phyloP scores from a whole-genome alignment of 2,888 invertebrate genomes.

The Teleogryllus oceanicus region DNA sequence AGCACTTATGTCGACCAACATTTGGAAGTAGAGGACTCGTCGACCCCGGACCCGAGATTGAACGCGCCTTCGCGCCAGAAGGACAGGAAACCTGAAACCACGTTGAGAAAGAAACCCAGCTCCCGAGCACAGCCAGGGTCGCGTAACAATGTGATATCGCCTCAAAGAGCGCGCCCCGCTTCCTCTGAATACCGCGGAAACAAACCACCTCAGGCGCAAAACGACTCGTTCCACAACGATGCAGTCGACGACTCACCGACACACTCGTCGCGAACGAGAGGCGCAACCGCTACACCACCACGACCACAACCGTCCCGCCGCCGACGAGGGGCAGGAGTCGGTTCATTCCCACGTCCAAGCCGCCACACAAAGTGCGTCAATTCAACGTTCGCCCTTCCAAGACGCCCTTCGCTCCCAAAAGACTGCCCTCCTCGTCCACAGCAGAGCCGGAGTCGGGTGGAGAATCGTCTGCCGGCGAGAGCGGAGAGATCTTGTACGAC shows the following conservation, averaged over 20 bases:
- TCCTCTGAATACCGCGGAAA: background rate
- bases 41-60: conserved; percentile 26
- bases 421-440: conserved; percentile 35
- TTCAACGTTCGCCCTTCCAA: conserved; percentile 42
- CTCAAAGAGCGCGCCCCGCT: conserved; percentile 12
- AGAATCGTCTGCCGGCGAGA: background rate
- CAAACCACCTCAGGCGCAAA: conserved; percentile 31
- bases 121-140: conserved; percentile 37
- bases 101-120: conserved; percentile 37
- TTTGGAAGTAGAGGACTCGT: conserved; percentile 41
- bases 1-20: conserved; percentile 43
- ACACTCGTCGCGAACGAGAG: conserved; percentile 12
- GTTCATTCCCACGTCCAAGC: conserved; percentile 41
- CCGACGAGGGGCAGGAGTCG: conserved; percentile 42
- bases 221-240: background rate
- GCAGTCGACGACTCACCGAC: conserved; percentile 12
- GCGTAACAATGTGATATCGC: conserved; percentile 37
- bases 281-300: conserved; percentile 35
- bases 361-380: conserved; percentile 40
- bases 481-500: conserved; percentile 20
- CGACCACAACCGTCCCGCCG: conserved; percentile 40
- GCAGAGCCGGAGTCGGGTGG: conserved; percentile 29
- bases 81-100: conserved; percentile 38
- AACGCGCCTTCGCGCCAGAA: conserved; percentile 25
- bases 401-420: conserved; percentile 38